phyloP scores from a whole-genome alignment of 2,797 vertebrate genomes.

The Coendou prehensilis region DNA sequence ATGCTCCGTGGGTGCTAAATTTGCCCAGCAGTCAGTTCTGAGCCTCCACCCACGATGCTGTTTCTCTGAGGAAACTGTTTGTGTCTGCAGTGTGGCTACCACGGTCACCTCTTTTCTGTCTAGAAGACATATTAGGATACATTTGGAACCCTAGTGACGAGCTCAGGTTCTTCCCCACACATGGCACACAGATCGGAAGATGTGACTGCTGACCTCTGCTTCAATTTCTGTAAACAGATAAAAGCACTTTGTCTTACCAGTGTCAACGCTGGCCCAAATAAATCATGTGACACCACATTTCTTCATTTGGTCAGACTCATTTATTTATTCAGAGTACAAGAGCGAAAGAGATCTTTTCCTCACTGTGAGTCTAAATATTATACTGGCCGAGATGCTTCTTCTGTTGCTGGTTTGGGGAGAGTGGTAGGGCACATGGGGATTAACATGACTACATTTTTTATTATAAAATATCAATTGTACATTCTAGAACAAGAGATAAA shows the following conservation, averaged over 20 bases:
- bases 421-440: neutral
- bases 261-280: conserved; percentile 76
- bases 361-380: conserved; percentile 74
- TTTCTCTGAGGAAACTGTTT: conserved; percentile 9
- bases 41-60: neutral
- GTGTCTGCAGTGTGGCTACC: neutral
- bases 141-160: conserved; percentile 39
- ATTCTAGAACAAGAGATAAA: conserved; percentile 51
- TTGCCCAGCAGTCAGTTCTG: neutral
- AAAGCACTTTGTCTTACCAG: conserved; percentile 62
- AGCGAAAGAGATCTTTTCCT: conserved; percentile 61
- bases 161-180: conserved; percentile 4
- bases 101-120: neutral
- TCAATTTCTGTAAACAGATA: conserved; percentile 74
- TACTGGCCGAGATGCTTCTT: conserved; percentile 31
- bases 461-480: conserved; percentile 15
- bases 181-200: conserved; percentile 34
- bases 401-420: conserved; percentile 36
- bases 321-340: conserved; percentile 76
- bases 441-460: neutral
- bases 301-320: conserved; percentile 74
- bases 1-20: neutral
- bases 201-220: conserved; percentile 65
- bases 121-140: conserved; percentile 39
- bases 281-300: conserved; percentile 76